Conservation (phyloP, 2,797 vertebrate genomes). For the Schizopygopsis malacanthus region DNA sequence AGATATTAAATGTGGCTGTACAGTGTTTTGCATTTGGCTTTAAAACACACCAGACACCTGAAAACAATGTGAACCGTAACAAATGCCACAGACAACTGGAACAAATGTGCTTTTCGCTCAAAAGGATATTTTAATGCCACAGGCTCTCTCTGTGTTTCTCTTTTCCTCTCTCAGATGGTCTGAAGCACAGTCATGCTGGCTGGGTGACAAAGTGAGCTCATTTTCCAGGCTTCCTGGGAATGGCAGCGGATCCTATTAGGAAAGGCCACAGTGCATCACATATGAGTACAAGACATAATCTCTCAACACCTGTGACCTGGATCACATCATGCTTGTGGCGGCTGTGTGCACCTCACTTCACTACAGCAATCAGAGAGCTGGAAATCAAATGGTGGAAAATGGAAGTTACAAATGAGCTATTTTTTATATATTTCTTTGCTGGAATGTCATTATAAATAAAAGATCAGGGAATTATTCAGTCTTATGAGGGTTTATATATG, state of each 20-base stretch:
- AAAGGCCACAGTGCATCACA: constrained; percentile 3
- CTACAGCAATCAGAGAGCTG: constrained; percentile 26
- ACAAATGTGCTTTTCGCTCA: constrained; percentile 26
- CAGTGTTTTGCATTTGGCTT: neutral
- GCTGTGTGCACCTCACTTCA: neutral
- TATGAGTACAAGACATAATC: constrained; percentile 1
- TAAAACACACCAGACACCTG: constrained; percentile 3
- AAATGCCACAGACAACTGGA: constrained; percentile 38
- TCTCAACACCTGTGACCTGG: neutral
- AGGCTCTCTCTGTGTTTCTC: constrained; percentile 8
- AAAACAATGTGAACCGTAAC: constrained; percentile 21
- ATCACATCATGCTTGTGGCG: constrained; percentile 15
- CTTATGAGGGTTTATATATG: constrained; percentile 18
- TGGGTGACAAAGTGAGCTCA: constrained; percentile 37
- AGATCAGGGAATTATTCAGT: constrained; percentile 34
- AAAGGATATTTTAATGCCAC: constrained; percentile 42
- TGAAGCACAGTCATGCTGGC: neutral
- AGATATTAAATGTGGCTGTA: neutral
- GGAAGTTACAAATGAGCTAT: constrained; percentile 13
- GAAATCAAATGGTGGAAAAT: constrained; percentile 37
- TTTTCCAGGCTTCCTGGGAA: constrained; percentile 22
- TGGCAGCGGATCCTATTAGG: neutral
- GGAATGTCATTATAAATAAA: constrained; percentile 36
- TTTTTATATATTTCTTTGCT: neutral
- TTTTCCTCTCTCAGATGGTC: neutral